Base-by-base conservation (phyloP, 1,140 invertebrate species). In the Laupala kohalensis region DNA sequence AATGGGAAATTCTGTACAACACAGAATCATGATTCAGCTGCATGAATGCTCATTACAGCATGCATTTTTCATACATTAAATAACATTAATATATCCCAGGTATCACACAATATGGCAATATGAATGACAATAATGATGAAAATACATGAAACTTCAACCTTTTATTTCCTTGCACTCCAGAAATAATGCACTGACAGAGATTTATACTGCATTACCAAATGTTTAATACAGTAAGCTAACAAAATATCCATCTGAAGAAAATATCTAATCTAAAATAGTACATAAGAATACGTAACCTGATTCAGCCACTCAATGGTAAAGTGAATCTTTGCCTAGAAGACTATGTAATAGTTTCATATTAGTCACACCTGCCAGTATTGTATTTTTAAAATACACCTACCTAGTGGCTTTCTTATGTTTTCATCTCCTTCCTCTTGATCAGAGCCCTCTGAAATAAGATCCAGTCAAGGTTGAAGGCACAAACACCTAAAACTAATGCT, bases 361-460 rank as follows among this genome's bases (percentile, higher is more conserved):
- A n/a, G n/a, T n/a, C n/a, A n/a, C n/a, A n/a, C n/a, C n/a, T n/a
- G n/a, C n/a, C n/a, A n/a, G 37, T 53, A 19, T 53, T 53, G 37
- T 53, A 19, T 2, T 2, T 53, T n/a, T n/a, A n/a, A 19, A 53
- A 19, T 53, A 53, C 9, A 71, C 80, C 79, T 82, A 83, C 82
- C 81, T 79, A 83, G 73, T 73, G 80, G 81, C 76, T 82, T 83
- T 80, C 80, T 81, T 79, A 82, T 81, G 78, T 81, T 80, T 76
- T 79, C 78, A 71, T 80, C 78, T 72, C 77, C 80, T 73, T 84
- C 83, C 77, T 85, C 84, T 75, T 85, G 84, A 78, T 85, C 84
- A 78, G 82, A 83, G 78, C 77, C 76, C 73, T 81, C 81, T 82
- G 77, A 73, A 80, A 77, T 72, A 30, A 75, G 67, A 69, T 73